Evolutionary conservation across 2,113 vertebrate genomes (phyloP), one percentile per base, ranked within the genome.

Genomic region (Antennarius striatus): DNA sequence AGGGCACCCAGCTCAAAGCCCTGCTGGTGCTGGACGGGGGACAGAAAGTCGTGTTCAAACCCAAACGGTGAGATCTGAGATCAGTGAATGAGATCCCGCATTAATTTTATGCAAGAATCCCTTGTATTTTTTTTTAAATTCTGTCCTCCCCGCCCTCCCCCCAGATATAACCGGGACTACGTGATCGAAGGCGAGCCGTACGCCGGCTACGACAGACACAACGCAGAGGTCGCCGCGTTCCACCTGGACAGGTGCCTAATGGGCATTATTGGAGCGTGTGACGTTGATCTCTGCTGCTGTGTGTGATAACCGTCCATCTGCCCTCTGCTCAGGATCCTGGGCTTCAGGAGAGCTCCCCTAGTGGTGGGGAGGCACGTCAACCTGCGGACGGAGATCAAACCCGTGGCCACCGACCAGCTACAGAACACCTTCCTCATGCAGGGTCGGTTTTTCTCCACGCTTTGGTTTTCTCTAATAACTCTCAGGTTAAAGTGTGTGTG

Each of bases 31-130:
- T 99, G 66, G 98, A 99, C 45, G 96, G 96, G 56, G 97, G 96
- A 2, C 98, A 99, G 89, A 99, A 99, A 84, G 97, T 99, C 16
- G 98, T 99, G 81, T 99, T 99, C 89, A 99, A 99, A 76, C 98
- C 98, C 59, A 99, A 96, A 79, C 95, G 98, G 98, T 98, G 75
- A 92, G 81, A 73, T 4, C 10, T 46, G 30, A 16, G 9, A 7
- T 1, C 0, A 48, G n/a, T 2, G 0, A 3, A 5, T 3, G 0
- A 1, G 6, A 3, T 51, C 22, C 22, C 22, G 22, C 22, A 2
- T 22, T 22, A 22, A 22, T 22, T 22, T 22, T 22, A 22, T 22
- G 22, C 22, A 22, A 22, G 28, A 32, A 50, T 43, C 12, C 10
- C 11, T 16, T 3, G 4, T 49, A 49, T 63, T 39, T 66, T 10